Evolutionary conservation across 1,140 invertebrate genomes (phyloP), one percentile per base, ranked within the genome.

Genomic region (Colletes gigas): DNA sequence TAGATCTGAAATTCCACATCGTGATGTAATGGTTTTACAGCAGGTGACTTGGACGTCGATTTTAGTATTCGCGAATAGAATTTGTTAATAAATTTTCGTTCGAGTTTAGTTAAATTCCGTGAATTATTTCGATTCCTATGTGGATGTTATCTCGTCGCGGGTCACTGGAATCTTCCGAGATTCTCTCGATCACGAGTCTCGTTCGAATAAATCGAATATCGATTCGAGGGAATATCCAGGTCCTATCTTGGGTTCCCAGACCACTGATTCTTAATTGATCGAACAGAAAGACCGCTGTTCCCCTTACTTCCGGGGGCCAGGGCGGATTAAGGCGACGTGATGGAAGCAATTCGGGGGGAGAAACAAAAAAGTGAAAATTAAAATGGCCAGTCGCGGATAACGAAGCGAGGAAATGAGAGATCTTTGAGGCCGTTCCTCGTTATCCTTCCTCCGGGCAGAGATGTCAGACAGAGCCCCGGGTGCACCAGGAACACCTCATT

Each of bases 221-320:
- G 50, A 84, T 57, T 69, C 69, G 68, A 52, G 8, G 47, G 39
- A 44, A 69, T 68, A 74, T 63, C 78, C 60, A 0, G 50, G 72
- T 0, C 44, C 55, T 75, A 67, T 84, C 67, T 66, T 44, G 21
- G 47, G 69, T 81, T 70, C 65, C 73, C 63, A 82, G 75, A 54
- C 73, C 62, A 69, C 39, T 80, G 69, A 78, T 82, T 69, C 70
- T 85, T 85, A 85, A 85, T 85, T 84, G 84, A 81, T 85, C 78
- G 72, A 84, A 84, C 78, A 85, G 44, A 83, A 80, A 69, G 80
- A 73, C 63, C 72, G 65, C 57, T 73, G 59, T 81, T 60, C 47
- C 71, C 44, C 41, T 21, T 68, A 41, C 54, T 57, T 81, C 71
- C 78, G 39, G 52, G 44, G 12, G n/a, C 68, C 21, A 19, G 21